Conservation (phyloP, 1,140 invertebrate genomes). For the Pantala flavescens region DNA sequence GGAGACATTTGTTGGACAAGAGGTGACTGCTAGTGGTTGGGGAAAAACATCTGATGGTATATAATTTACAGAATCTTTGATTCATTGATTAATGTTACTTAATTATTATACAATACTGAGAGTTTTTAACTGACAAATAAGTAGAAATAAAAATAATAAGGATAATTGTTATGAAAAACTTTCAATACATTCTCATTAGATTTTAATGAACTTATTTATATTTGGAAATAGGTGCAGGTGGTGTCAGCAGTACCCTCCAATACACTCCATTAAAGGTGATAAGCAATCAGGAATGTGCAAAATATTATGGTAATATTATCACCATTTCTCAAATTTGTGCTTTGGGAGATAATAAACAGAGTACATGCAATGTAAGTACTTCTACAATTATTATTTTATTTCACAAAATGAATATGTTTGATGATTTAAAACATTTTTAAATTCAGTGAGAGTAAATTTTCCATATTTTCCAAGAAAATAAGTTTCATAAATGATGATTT, state of each 20-base stretch:
- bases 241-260: background rate
- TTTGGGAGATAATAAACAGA: background rate
- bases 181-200: too few species aligned
- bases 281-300: slow-evolving; percentile 14
- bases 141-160: too few species aligned
- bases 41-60: background rate
- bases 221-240: slow-evolving; percentile 12
- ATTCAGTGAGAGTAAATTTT: too few species aligned
- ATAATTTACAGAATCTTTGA: background rate
- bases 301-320: slow-evolving; percentile 13
- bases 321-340: slow-evolving; percentile 11
- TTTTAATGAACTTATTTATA: background rate
- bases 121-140: too few species aligned
- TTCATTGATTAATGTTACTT: too few species aligned
- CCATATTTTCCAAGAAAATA: background rate
- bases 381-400: background rate
- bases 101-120: too few species aligned
- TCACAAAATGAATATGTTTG: too few species aligned
- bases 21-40: background rate
- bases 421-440: too few species aligned
- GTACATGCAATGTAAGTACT: slow-evolving; percentile 20
- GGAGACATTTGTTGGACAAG: too few species aligned
- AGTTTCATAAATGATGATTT: too few species aligned
- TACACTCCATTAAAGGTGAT: slow-evolving; percentile 16
- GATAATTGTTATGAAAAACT: too few species aligned